Evolutionary conservation across 2,797 vertebrate species (phyloP), one percentile per base, ranked within the genome.

Genomic region (Leptoclinus maculatus): DNA sequence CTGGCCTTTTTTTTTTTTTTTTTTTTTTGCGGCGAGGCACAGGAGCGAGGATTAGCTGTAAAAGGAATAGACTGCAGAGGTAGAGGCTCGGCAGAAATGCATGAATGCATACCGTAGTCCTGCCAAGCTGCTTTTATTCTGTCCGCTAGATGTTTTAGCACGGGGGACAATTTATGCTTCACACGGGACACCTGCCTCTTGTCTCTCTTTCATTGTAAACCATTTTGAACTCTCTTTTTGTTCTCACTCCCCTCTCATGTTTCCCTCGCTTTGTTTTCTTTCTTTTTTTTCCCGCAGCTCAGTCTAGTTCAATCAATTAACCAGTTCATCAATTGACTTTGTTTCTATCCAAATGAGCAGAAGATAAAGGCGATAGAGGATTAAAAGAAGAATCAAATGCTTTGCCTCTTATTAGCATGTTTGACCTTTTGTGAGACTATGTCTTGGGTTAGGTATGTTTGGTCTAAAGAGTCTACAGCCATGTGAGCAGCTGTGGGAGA

Each of bases 21-120:
- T 79, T 21, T 81, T 84, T 92, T 12, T 76, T 69, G 80, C 83
- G 76, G 73, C 23, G 57, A 87, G 69, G 84, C 86, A 72, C 75
- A 79, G 83, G 69, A 85, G 59, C 29, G 66, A 82, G 87, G 90
- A 90, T 93, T 91, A 90, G 81, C 83, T 88, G 90, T 91, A 86
- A 88, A 91, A 80, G 82, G 83, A 91, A 80, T 65, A 65, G 86
- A 79, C 86, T 88, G 83, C 80, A 86, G 91, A 83, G 87, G 84
- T 87, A 76, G 76, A 85, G 79, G 85, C 88, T 84, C 76, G 23
- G 87, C 78, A 84, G 83, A 85, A 87, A 80, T 76, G 78, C 73
- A 65, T 87, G 74, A 91, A 83, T 86, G 76, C 85, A 79, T 85
- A 85, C 80, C 74, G 83, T 75, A 77, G 66, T 78, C 87, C 79